Evolutionary conservation across 2,113 vertebrate species (phyloP).

Genomic region (Fulmarus glacialis): DNA sequence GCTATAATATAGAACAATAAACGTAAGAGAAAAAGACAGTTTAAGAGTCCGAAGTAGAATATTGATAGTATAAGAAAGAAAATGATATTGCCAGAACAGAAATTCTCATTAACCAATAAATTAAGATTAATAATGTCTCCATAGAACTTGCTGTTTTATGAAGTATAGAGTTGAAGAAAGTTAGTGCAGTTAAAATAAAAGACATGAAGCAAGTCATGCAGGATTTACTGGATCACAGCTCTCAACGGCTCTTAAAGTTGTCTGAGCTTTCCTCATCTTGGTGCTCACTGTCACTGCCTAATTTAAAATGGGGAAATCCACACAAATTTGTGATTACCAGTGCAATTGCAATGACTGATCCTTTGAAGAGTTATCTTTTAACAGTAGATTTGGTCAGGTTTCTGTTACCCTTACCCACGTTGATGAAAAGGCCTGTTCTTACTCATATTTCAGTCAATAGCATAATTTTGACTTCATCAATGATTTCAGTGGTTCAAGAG

Average conservation of each 20-base stretch:
- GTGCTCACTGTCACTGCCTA: neutral
- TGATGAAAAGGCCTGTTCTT: neutral
- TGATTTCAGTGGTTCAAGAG: neutral
- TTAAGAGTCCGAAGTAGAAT: neutral
- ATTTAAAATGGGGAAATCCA: neutral
- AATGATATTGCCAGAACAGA: neutral
- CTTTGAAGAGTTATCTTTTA: neutral
- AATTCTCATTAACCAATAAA: neutral
- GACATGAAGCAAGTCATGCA: neutral
- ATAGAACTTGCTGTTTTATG: neutral
- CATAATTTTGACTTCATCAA: neutral
- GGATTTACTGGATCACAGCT: neutral
- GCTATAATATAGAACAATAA: neutral
- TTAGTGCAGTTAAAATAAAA: neutral
- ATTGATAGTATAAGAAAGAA: neutral
- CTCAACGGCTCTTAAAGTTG: neutral
- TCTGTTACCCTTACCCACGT: neutral
- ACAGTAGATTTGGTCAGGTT: neutral
- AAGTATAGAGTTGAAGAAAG: neutral
- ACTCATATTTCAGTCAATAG: neutral
- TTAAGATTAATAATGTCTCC: neutral
- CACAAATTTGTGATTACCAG: neutral
- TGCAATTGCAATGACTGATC: neutral
- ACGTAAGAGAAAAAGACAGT: neutral
- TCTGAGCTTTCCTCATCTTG: neutral